Evolutionary conservation across 2,113 vertebrate genomes (phyloP), one percentile per base, ranked within the genome.

Genomic region (Pedionomus torquatus): DNA sequence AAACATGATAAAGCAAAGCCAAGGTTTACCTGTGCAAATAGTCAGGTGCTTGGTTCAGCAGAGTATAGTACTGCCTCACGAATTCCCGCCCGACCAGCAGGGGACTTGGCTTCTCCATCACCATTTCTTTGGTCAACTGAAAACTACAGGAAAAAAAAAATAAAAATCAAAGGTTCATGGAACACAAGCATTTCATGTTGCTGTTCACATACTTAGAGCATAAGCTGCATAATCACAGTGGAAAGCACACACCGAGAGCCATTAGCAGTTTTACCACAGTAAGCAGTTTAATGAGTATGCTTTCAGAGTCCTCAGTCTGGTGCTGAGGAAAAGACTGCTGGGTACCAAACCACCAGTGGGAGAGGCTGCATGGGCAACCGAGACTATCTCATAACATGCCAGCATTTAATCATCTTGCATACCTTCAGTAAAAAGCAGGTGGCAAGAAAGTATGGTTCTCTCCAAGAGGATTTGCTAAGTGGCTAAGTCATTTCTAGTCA

Each of bases 21-120:
- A 57, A 80, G 11, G 11, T 51, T 88, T 97, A 99, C 99, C 99
- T 99, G 98, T 99, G 99, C 93, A 99, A 98, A 95, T 99, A 99
- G 97, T 99, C 99, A 30, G 99, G 99, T 77, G 99, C 99, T 98
- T 99, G 99, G 98, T 99, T 99, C 89, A 99, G 98, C 95, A 99
- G 98, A 30, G 99, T 99, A 96, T 99, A 99, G 97, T 99, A 99
- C 98, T 99, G 99, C 98, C 99, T 99, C 98, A 99, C 99, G 81
- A 99, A 99, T 96, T 99, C 99, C 98, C 99, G 99, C 99, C 99
- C 99, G 98, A 99, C 99, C 98, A 99, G 99, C 99, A 99, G 99
- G 99, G 99, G 99, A 99, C 99, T 99, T 99, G 99, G 99, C 99
- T 99, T 99, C 99, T 99, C 99, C 99, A 99, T 99, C 98, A 99